These are phyloP conservation scores for Linnaemya vulpina DNA, from an alignment of 2,888 invertebrate species.

Conservation along the genomic window DNA sequence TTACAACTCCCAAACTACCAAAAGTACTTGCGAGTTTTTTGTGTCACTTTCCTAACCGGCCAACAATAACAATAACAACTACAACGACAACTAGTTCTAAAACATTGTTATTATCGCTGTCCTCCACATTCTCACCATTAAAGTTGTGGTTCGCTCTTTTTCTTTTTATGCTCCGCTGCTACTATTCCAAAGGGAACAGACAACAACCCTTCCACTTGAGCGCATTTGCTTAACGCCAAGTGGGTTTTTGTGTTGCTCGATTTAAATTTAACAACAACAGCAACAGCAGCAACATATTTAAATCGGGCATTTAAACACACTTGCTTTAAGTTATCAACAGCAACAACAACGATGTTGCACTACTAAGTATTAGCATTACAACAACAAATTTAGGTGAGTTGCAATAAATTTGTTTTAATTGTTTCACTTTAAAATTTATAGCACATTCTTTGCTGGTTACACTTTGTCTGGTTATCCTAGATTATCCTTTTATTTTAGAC, in stretches of 20 bases:
- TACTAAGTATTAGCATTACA: neutral
- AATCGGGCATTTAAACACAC: constrained; percentile 50
- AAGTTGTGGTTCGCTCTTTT: neutral
- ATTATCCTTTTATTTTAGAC: constrained; percentile 40
- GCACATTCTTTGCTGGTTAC: neutral
- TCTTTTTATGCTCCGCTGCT: neutral
- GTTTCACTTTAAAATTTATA: constrained; percentile 34
- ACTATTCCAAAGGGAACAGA: constrained; percentile 25
- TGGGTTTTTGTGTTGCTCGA: constrained; percentile 52
- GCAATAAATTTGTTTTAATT: constrained; percentile 54
- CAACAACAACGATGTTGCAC: neutral
- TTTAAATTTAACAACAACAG: neutral
- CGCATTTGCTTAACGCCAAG: constrained; percentile 61
- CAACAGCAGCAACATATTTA: constrained; percentile 27
- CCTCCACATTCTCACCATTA: neutral
- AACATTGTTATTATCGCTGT: constrained; percentile 17
- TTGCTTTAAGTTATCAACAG: constrained; percentile 33
- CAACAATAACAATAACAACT: constrained; percentile 26
- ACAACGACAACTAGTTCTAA: constrained; percentile 22
- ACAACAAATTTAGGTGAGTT: constrained; percentile 60
- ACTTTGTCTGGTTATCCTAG: constrained; percentile 26
- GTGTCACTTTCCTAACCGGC: constrained; percentile 43
- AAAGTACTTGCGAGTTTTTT: constrained; percentile 34
- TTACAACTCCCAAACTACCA: constrained; percentile 53
- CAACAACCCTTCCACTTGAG: constrained; percentile 59